phyloP scores from a whole-genome alignment of 2,888 invertebrate species.

The Meiosimyza decipiens region DNA sequence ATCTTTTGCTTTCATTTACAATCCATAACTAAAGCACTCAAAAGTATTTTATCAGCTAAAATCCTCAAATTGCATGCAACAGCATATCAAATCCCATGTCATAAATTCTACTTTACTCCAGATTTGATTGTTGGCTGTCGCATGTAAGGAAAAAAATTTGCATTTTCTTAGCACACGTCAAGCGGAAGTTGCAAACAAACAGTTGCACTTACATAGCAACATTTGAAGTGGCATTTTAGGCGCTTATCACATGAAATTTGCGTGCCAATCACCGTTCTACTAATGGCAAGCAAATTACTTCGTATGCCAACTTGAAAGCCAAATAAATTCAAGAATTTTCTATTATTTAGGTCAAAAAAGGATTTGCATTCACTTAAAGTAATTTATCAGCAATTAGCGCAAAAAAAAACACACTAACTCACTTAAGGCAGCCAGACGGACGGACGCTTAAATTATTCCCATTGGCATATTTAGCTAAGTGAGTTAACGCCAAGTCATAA shows the following conservation, averaged over 20 bases:
- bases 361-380: slow-evolving; percentile 2
- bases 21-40: too few species aligned
- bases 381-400: too few species aligned
- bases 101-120: too few species aligned
- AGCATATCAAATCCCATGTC: too few species aligned
- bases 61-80: too few species aligned
- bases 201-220: slow-evolving; percentile 57
- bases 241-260: slow-evolving; percentile 24
- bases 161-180: slow-evolving; percentile 54
- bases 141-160: slow-evolving; percentile 50
- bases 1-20: slow-evolving; percentile 7
- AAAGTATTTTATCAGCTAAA: too few species aligned
- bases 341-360: slow-evolving; percentile 22
- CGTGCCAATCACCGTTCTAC: neutral
- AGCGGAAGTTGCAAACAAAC: slow-evolving; percentile 59
- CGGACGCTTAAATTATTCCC: too few species aligned
- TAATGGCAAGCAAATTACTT: neutral
- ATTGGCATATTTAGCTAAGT: too few species aligned
- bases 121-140: too few species aligned
- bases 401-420: too few species aligned
- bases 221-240: slow-evolving; percentile 22
- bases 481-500: too few species aligned
- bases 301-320: neutral
- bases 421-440: too few species aligned
- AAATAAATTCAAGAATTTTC: slow-evolving; percentile 25